These are phyloP conservation scores for Diadophis punctatus DNA, from an alignment of 2,113 vertebrate genomes.

Conservation along the genomic window DNA sequence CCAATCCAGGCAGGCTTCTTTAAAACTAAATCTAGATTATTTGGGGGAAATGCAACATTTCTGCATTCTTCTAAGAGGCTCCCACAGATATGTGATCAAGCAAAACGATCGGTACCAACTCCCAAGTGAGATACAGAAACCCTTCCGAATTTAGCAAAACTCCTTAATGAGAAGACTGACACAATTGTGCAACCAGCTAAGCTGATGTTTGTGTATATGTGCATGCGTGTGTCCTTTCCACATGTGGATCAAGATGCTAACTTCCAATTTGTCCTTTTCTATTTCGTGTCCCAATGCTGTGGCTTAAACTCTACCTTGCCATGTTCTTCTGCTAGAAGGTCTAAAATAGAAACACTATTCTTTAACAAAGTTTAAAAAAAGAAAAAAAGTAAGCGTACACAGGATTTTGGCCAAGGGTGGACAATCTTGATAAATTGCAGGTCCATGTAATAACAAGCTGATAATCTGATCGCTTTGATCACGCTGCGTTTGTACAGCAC, in stretches of 20 bases:
- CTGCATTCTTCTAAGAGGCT: not conserved
- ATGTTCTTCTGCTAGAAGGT: slow-evolving; percentile 29
- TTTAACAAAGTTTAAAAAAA: not conserved
- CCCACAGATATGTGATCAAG: not conserved
- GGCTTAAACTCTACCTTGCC: slow-evolving; percentile 15
- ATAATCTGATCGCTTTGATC: slow-evolving; percentile 31
- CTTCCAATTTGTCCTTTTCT: not conserved
- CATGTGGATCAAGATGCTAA: not conserved
- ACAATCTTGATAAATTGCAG: slow-evolving; percentile 47
- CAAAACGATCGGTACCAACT: not conserved
- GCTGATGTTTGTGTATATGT: too few relatives aligned
- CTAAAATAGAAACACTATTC: slow-evolving; percentile 29
- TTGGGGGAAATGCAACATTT: not conserved
- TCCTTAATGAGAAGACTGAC: not conserved
- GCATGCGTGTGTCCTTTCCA: not conserved
- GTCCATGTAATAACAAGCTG: slow-evolving; percentile 37
- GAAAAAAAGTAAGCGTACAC: too few relatives aligned
- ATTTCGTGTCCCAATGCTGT: slow-evolving; percentile 52
- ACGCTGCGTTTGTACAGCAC: slow-evolving; percentile 43
- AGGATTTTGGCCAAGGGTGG: slow-evolving; percentile 38
- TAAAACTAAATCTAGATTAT: not conserved
- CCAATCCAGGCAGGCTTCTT: not conserved
- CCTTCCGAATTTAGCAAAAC: not conserved
- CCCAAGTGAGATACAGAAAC: not conserved
- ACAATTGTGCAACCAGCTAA: not conserved